Conservation (phyloP, 2,888 invertebrate genomes). For the Dolomedes plantarius region DNA sequence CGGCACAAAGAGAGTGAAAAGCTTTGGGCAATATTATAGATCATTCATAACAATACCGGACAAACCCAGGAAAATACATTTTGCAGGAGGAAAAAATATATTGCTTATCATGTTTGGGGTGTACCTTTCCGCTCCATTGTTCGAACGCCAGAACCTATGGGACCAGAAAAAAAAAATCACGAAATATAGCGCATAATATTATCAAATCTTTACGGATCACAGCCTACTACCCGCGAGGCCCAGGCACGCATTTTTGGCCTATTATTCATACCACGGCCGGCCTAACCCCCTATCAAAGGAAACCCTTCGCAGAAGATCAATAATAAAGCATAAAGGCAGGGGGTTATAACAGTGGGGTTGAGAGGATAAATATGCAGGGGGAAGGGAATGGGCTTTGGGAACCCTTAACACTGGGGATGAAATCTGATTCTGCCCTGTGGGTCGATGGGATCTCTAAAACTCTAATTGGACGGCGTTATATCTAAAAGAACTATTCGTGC, state of each 20-base stretch:
- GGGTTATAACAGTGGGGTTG: background rate
- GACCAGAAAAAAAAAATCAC: conserved; percentile 9
- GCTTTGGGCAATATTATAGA: conserved; percentile 6
- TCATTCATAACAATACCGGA: conserved; percentile 6
- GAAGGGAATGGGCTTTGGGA: background rate
- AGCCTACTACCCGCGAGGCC: conserved; percentile 37
- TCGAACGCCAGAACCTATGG: background rate
- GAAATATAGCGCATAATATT: conserved; percentile 53
- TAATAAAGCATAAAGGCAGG: conserved; percentile 7
- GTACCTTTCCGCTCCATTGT: conserved; percentile 12
- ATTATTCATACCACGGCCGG: conserved; percentile 52
- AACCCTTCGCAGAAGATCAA: background rate
- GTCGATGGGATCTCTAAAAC: conserved; percentile 1
- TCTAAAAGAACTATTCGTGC: background rate
- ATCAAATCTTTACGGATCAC: conserved; percentile 70
- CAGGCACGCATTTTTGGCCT: conserved; percentile 65
- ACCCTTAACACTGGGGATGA: background rate
- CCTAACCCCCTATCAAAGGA: conserved; percentile 8
- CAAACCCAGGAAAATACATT: conserved; percentile 9
- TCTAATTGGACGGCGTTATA: background rate
- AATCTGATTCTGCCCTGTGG: conserved; percentile 2
- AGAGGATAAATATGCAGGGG: background rate
- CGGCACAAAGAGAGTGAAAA: background rate
- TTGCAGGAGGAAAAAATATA: background rate
- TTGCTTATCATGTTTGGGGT: conserved; percentile 6